A percentile compares a stretch with the other conserved stretches of the same genome.
phyloP scores from a whole-genome alignment of 1,140 invertebrate genomes.

The Drosophila sucinea region DNA sequence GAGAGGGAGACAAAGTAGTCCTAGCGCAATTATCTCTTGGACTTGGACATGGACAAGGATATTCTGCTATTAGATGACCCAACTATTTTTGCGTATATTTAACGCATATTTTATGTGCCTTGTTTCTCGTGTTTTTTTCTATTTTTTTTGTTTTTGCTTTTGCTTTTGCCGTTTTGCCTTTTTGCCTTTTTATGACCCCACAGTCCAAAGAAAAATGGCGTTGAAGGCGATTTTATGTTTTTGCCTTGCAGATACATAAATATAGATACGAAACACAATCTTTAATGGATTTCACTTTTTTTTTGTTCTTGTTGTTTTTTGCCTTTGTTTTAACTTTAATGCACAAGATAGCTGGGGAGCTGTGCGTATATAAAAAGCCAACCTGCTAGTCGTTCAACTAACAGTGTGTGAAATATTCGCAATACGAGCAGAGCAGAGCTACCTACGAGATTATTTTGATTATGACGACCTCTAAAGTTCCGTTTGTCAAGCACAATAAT shows the following conservation, averaged over 20 bases:
- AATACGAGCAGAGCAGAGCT: not conserved
- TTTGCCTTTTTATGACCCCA: slow-evolving; percentile 43
- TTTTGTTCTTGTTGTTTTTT: not conserved
- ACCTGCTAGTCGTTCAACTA: not conserved
- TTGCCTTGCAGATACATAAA: slow-evolving; percentile 44
- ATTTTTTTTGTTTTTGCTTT: slow-evolving; percentile 15
- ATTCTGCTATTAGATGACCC: slow-evolving; percentile 75
- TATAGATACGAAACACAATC: slow-evolving; percentile 47
- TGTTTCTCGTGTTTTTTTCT: slow-evolving; percentile 38
- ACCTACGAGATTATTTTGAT: not conserved
- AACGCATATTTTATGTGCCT: slow-evolving; percentile 74
- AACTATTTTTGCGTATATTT: slow-evolving; percentile 73
- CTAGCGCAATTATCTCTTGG: slow-evolving; percentile 70
- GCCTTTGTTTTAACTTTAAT: slow-evolving; percentile 28
- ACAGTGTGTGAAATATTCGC: slow-evolving; percentile 2
- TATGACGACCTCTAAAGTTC: slow-evolving; percentile 45
- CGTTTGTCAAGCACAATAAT: slow-evolving; percentile 85
- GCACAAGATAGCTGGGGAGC: not conserved
- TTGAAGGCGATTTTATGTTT: slow-evolving; percentile 32
- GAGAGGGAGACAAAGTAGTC: slow-evolving; percentile 48
- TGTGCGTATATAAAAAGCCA: not conserved
- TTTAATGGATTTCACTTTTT: slow-evolving; percentile 7
- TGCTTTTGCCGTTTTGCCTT: slow-evolving; percentile 23
- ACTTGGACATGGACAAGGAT: slow-evolving; percentile 47
- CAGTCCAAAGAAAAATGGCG: slow-evolving; percentile 35